Base-by-base conservation (phyloP, 2,113 vertebrate genomes). In the Microcebus murinus region DNA sequence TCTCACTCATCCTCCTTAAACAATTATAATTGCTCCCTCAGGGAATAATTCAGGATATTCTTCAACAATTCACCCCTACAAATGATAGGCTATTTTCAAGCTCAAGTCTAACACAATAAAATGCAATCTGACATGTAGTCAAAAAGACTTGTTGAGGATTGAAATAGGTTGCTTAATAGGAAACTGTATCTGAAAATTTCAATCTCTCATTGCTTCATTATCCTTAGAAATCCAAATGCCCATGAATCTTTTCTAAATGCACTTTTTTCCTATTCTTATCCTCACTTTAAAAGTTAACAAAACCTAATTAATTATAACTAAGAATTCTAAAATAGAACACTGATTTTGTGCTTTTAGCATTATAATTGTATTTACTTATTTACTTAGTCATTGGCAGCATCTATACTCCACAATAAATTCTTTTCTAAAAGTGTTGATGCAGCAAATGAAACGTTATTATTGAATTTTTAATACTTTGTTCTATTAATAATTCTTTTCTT, bases 11-110 rank as follows among this genome's bases (percentile, higher is more conserved):
- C 7, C 15, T 90, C 91, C 71, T 94, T 80, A 85, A 93, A 84
- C 88, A 96, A 88, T 95, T 90, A 68, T 96, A 98, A 80, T 96
- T 97, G 91, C 79, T 97, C 73, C 89, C 93, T 96, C 52, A 93
- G 91, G 95, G 93, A 97, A 94, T 93, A 70, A 68, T n/a, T 94
- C 55, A 23, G 10, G 20, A 63, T 83, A 39, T 89, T 92, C 59
- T 90, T 91, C 52, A 85, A 42, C 91, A 94, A 80, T 57, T 93
- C 77, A 95, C 27, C 74, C 73, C 5, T 71, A 6, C 57, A 93
- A 91, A 83, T 83, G 95, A 97, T n/a, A 83, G 45, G 13, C 39
- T 92, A 36, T 97, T 97, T 96, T 95, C 87, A 88, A 83, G 50
- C 68, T 90, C 79, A 79, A 91, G 73, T 91, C 73, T 61, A 89